Conservation (phyloP, 2,888 invertebrate species). For the Calameuta idolon region DNA sequence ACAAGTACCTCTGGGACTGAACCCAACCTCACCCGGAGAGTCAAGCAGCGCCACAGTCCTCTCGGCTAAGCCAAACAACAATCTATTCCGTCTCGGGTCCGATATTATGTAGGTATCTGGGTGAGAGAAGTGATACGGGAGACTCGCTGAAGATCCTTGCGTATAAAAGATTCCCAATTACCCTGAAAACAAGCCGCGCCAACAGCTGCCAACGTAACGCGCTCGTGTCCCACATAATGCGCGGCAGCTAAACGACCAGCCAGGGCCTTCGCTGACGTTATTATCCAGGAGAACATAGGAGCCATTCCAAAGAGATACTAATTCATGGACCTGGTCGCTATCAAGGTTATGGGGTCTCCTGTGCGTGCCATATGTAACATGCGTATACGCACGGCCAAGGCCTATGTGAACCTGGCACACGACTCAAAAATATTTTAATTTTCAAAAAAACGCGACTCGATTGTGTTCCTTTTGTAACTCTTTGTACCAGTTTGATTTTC, state of each 20-base stretch:
- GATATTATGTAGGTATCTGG: constrained; percentile 47
- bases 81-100: constrained; percentile 37
- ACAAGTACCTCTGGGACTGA: constrained; percentile 43
- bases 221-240: neutral
- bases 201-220: neutral
- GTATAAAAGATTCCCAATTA: neutral
- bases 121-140: constrained; percentile 35
- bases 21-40: constrained; percentile 32
- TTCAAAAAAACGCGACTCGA: no score
- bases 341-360: neutral
- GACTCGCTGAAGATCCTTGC: constrained; percentile 3
- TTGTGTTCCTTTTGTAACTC: no score
- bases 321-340: neutral
- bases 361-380: neutral
- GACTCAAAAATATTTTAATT: no score
- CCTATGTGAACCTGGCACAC: no score
- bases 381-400: neutral
- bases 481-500: no score
- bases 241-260: neutral
- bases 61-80: constrained; percentile 19
- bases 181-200: neutral
- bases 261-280: neutral
- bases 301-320: neutral
- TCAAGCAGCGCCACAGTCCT: constrained; percentile 14
- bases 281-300: neutral